phyloP scores from a whole-genome alignment of 2,888 invertebrate species.

The Brachylomia viminalis region DNA sequence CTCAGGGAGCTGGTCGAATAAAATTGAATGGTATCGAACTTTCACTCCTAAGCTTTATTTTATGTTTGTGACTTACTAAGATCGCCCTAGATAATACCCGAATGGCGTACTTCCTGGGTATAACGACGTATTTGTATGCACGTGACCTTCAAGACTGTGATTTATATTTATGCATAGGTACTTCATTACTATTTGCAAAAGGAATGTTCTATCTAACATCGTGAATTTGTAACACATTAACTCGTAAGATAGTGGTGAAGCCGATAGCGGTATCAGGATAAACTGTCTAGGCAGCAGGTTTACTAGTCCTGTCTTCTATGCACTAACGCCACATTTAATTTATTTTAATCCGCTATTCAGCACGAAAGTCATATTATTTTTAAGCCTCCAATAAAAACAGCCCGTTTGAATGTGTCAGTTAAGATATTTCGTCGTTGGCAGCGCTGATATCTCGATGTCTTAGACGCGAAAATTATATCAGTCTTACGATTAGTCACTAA shows the following conservation, averaged over 20 bases:
- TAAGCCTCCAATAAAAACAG: slow-evolving; percentile 17
- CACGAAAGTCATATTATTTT: slow-evolving; percentile 49
- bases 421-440: slow-evolving; percentile 5
- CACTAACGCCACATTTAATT: slow-evolving; percentile 57
- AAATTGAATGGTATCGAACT: slow-evolving; percentile 48
- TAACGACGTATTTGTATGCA: slow-evolving; percentile 47
- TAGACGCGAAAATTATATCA: background rate
- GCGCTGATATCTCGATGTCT: slow-evolving; percentile 5
- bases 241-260: slow-evolving; percentile 59
- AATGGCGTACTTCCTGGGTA: slow-evolving; percentile 36
- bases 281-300: slow-evolving; percentile 65
- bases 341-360: slow-evolving; percentile 51
- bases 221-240: slow-evolving; percentile 58
- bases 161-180: background rate
- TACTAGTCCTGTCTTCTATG: slow-evolving; percentile 57
- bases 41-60: slow-evolving; percentile 63
- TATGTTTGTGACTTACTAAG: slow-evolving; percentile 47
- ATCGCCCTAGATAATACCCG: slow-evolving; percentile 55
- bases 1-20: slow-evolving; percentile 10
- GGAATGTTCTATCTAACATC: slow-evolving; percentile 44
- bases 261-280: slow-evolving; percentile 64
- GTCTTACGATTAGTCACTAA: slow-evolving; percentile 4
- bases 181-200: slow-evolving; percentile 33
- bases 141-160: slow-evolving; percentile 11
- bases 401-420: background rate